Evolutionary conservation across 37 sponge, comb jelly and placozoan species (phyloP).

Genomic region (Mnemiopsis leidyi): DNA sequence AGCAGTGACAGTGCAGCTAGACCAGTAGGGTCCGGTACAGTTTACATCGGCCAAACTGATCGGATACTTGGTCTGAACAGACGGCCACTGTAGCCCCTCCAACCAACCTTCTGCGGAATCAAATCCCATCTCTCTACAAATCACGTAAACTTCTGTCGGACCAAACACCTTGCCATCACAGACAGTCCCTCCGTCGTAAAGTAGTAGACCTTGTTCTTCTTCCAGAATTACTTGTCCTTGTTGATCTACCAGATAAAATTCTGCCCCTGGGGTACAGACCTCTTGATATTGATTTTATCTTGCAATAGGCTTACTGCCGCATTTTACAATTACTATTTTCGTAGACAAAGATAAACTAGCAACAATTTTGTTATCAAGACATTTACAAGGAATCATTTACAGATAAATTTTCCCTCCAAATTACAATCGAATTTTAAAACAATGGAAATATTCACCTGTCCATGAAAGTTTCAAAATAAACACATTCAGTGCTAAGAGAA

Average conservation of each 20-base stretch:
- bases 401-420: too few species aligned
- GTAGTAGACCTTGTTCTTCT: background rate
- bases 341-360: too few species aligned
- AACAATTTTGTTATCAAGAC: too few species aligned
- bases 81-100: background rate
- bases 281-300: too few species aligned
- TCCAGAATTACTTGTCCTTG: background rate
- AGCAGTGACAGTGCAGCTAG: background rate
- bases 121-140: background rate
- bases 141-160: background rate
- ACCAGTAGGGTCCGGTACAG: background rate
- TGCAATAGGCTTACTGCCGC: too few species aligned
- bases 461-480: too few species aligned
- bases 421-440: too few species aligned
- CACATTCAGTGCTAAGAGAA: too few species aligned
- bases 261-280: background rate
- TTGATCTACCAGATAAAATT: background rate
- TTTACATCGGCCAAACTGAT: background rate
- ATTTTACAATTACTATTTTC: too few species aligned
- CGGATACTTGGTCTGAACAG: background rate
- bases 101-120: background rate
- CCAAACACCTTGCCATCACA: background rate
- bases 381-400: too few species aligned
- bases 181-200: background rate
- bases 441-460: too few species aligned